Percentiles rank a stretch among this genome's conserved stretches.
Conservation (phyloP, 2,888 invertebrate genomes). For the Pachydiplax longipennis region DNA sequence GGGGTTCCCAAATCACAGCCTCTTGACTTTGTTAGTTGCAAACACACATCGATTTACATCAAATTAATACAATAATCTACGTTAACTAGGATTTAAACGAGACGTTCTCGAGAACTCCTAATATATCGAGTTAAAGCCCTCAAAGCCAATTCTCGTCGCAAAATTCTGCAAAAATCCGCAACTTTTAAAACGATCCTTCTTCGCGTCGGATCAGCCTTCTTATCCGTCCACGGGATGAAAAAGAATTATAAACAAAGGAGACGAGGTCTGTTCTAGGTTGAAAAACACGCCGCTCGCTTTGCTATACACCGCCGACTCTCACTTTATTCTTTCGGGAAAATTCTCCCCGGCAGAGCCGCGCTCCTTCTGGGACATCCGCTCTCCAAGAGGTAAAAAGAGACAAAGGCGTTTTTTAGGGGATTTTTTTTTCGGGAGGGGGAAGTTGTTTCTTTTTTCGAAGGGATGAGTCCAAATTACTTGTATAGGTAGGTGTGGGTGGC, state of each 20-base stretch:
- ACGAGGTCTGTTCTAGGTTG: background rate
- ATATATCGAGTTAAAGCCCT: too few species aligned
- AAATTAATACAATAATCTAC: too few species aligned
- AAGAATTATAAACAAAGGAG: background rate
- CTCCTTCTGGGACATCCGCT: background rate
- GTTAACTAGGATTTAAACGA: too few species aligned
- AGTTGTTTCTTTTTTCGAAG: background rate
- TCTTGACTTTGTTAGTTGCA: too few species aligned
- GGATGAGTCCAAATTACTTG: background rate
- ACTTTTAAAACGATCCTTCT: background rate
- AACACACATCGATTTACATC: too few species aligned
- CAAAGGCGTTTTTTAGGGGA: background rate
- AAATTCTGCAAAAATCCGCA: background rate
- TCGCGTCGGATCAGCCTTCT: background rate
- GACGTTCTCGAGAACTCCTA: too few species aligned
- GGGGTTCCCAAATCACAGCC: too few species aligned
- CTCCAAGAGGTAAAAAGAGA: background rate
- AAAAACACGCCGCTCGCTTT: conserved; percentile 18
- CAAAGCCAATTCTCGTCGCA: too few species aligned
- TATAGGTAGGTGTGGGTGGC: background rate
- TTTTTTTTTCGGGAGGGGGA: background rate
- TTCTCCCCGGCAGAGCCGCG: background rate
- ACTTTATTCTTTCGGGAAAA: conserved; percentile 9
- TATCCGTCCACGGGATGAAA: background rate
- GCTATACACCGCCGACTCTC: background rate